phyloP scores from a whole-genome alignment of 2,113 vertebrate species.

The Aphyosemion australe region DNA sequence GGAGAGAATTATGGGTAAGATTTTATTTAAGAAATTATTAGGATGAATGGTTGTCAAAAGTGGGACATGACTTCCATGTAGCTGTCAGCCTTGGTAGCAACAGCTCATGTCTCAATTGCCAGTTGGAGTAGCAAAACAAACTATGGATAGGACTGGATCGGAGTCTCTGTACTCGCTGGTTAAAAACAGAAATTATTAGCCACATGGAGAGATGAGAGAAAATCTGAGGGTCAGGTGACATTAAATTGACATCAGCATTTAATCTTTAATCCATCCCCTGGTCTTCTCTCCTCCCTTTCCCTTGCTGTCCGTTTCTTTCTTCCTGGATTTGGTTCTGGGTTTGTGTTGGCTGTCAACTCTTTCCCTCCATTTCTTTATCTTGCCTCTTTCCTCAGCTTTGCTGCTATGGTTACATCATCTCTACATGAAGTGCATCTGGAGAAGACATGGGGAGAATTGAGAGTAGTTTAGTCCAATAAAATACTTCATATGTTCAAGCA shows the following conservation, averaged over 20 bases:
- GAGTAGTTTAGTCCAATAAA: slow-evolving; percentile 67
- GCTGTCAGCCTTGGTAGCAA: slow-evolving; percentile 50
- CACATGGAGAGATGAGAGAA: slow-evolving; percentile 59
- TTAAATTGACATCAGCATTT: slow-evolving; percentile 53
- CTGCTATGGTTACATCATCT: slow-evolving; percentile 78
- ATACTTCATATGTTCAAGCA: slow-evolving; percentile 54
- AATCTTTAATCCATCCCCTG: slow-evolving; percentile 49
- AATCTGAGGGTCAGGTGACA: slow-evolving; percentile 59
- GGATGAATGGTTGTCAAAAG: slow-evolving; percentile 35
- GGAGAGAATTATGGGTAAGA: slow-evolving; percentile 27
- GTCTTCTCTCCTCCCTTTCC: slow-evolving; percentile 44
- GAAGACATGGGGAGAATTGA: slow-evolving; percentile 49
- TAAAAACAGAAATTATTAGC: slow-evolving; percentile 55
- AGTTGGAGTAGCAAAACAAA: slow-evolving; percentile 57
- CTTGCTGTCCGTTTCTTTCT: slow-evolving; percentile 52
- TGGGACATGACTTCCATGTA: slow-evolving; percentile 45
- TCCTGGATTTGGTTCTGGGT: slow-evolving; percentile 77
- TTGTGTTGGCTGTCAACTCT: slow-evolving; percentile 65
- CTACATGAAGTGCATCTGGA: slow-evolving; percentile 96
- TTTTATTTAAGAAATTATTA: slow-evolving; percentile 47
- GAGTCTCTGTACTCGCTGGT: slow-evolving; percentile 44
- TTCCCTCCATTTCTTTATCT: slow-evolving; percentile 54
- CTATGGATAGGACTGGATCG: slow-evolving; percentile 54
- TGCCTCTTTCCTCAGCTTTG: slow-evolving; percentile 70
- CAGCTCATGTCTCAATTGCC: slow-evolving; percentile 46